phyloP scores from a whole-genome alignment of 1,140 invertebrate genomes.

The Cotesia typhae region DNA sequence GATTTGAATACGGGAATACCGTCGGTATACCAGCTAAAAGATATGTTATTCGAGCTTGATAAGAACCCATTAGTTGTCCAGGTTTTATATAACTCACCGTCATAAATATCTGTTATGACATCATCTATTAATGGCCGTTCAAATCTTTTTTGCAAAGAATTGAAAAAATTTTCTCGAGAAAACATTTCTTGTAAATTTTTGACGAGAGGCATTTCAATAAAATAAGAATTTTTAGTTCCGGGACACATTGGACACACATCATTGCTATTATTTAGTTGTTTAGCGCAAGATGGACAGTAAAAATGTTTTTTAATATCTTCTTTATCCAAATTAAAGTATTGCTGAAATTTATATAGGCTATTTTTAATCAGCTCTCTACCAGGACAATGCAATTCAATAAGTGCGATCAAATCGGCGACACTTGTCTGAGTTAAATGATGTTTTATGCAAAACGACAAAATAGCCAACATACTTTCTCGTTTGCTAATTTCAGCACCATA shows the following conservation, averaged over 20 bases:
- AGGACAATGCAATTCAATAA: background rate
- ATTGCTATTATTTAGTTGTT: background rate
- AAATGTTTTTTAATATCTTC: slow-evolving; percentile 26
- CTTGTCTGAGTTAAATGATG: background rate
- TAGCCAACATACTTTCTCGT: background rate
- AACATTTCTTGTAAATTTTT: slow-evolving; percentile 28
- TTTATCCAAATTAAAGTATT: slow-evolving; percentile 16
- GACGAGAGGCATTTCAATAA: slow-evolving; percentile 12
- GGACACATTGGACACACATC: slow-evolving; percentile 16
- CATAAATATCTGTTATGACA: background rate
- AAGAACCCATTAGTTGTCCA: slow-evolving; percentile 26
- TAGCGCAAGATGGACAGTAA: slow-evolving; percentile 24
- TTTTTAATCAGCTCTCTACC: background rate
- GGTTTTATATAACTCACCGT: background rate
- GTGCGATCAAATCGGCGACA: background rate
- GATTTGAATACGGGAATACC: slow-evolving; percentile 53
- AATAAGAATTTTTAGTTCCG: slow-evolving; percentile 4
- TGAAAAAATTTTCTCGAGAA: slow-evolving; percentile 24
- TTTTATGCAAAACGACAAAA: background rate
- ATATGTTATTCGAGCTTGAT: slow-evolving; percentile 40
- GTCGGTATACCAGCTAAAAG: slow-evolving; percentile 47
- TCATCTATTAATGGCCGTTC: background rate
- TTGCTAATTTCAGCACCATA: background rate
- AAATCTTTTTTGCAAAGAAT: slow-evolving; percentile 25
- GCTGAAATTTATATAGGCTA: background rate